These are phyloP conservation scores for Sarcophilus harrisii DNA, from an alignment of 2,797 vertebrate species.

Conservation along the genomic window DNA sequence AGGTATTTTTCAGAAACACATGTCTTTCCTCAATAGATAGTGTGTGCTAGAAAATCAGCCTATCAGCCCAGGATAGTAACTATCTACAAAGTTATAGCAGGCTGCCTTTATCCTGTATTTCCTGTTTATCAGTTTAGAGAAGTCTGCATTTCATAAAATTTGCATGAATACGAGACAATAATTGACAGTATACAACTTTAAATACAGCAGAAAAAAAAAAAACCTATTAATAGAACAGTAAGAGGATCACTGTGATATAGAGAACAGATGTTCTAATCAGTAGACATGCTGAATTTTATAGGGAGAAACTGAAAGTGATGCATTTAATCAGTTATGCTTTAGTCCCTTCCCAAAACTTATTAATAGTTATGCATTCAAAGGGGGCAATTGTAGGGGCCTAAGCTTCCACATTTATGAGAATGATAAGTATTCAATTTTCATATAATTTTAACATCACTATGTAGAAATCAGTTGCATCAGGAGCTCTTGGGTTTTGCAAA, in stretches of 20 bases:
- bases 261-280: constrained; percentile 19
- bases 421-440: constrained; percentile 66
- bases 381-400: constrained; percentile 9
- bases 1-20: not conserved
- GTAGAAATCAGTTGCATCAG: constrained; percentile 68
- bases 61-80: not conserved
- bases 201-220: constrained; percentile 38
- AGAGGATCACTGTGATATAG: not conserved
- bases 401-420: constrained; percentile 18
- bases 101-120: not conserved
- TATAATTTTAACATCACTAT: constrained; percentile 63
- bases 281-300: not conserved
- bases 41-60: not conserved
- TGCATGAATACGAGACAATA: not conserved
- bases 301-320: not conserved
- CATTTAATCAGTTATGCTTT: not conserved
- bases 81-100: not conserved
- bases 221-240: constrained; percentile 31
- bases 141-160: not conserved
- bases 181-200: constrained; percentile 1
- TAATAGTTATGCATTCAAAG: constrained; percentile 47
- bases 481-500: constrained; percentile 71
- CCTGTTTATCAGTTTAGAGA: not conserved
- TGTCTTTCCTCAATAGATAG: not conserved
- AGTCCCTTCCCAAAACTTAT: not conserved